Evolutionary conservation across 2,797 vertebrate genomes (phyloP).

Genomic region (Acanthurus leucopareius): DNA sequence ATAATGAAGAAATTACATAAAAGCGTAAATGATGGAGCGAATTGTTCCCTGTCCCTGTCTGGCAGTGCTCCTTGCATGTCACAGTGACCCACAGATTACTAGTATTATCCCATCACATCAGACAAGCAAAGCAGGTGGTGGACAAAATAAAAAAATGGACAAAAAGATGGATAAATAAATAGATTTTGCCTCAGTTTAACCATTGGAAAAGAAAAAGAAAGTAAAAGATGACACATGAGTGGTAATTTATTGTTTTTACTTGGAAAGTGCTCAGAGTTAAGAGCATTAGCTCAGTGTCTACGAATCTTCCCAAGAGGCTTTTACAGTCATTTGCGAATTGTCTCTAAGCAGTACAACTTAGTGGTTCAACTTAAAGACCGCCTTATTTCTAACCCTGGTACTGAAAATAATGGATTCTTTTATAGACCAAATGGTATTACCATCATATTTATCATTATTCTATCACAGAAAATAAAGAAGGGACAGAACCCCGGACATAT

Average conservation of each 20-base stretch:
- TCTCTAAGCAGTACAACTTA: slow-evolving; percentile 24
- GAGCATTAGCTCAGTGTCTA: slow-evolving; percentile 47
- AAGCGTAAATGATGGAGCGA: slow-evolving; percentile 31
- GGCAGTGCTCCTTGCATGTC: slow-evolving; percentile 23
- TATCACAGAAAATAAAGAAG: background rate
- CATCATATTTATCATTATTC: background rate
- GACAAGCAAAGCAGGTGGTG: background rate
- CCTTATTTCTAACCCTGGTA: slow-evolving; percentile 11
- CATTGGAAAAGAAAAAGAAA: background rate
- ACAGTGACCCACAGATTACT: slow-evolving; percentile 34
- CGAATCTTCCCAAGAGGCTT: slow-evolving; percentile 41
- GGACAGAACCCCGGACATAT: background rate
- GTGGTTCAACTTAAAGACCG: slow-evolving; percentile 25
- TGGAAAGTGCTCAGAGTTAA: slow-evolving; percentile 53
- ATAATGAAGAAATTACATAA: slow-evolving; percentile 69
- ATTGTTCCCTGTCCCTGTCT: slow-evolving; percentile 2
- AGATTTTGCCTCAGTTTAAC: background rate
- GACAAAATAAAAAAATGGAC: background rate
- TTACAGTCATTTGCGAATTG: slow-evolving; percentile 33
- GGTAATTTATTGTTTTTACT: slow-evolving; percentile 32
- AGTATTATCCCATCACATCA: slow-evolving; percentile 7
- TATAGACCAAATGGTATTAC: background rate
- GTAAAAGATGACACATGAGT: slow-evolving; percentile 7
- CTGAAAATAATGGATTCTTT: slow-evolving; percentile 9
- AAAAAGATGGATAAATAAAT: slow-evolving; percentile 12